Evolutionary conservation across 2,888 invertebrate species (phyloP).

Genomic region (Galerucella calmariensis): DNA sequence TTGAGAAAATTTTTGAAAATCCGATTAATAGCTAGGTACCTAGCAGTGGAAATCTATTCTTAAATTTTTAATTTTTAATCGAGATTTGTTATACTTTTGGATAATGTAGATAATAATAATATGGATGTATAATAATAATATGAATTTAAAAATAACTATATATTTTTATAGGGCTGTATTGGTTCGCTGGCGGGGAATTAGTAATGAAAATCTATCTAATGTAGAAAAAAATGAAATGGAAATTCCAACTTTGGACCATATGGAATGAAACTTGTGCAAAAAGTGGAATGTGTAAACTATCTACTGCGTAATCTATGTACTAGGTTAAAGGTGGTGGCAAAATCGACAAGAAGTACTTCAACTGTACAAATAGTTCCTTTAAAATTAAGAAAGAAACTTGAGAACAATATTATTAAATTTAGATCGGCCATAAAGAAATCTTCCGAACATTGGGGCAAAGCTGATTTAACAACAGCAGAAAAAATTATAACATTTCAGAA

Average conservation of each 20-base stretch:
- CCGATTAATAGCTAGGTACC: not conserved
- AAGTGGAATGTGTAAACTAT: conserved; percentile 55
- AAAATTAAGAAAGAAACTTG: not conserved
- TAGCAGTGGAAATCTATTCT: not conserved
- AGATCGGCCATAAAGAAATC: conserved; percentile 19
- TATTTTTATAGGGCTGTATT: too few relatives aligned
- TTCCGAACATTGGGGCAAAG: conserved; percentile 1
- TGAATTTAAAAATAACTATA: too few relatives aligned
- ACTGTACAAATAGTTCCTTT: conserved; percentile 7
- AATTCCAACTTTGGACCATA: conserved; percentile 43
- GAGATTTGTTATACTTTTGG: not conserved
- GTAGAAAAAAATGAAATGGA: not conserved
- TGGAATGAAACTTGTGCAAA: conserved; percentile 33
- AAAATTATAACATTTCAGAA: conserved; percentile 29
- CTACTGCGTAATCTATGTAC: conserved; percentile 8
- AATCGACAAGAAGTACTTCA: conserved; percentile 12
- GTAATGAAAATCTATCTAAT: not conserved
- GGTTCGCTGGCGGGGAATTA: not conserved
- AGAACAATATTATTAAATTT: conserved; percentile 9
- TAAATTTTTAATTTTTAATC: not conserved
- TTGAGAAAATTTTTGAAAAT: not conserved
- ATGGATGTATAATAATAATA: too few relatives aligned
- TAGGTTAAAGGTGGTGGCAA: not conserved
- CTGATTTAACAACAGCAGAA: not conserved
- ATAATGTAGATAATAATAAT: too few relatives aligned